A percentile compares a stretch with the other conserved stretches of the same genome.
phyloP scores from a whole-genome alignment of 30 jellyfish, hydroid and myxozoan genomes.

The Aurelia sp. region DNA sequence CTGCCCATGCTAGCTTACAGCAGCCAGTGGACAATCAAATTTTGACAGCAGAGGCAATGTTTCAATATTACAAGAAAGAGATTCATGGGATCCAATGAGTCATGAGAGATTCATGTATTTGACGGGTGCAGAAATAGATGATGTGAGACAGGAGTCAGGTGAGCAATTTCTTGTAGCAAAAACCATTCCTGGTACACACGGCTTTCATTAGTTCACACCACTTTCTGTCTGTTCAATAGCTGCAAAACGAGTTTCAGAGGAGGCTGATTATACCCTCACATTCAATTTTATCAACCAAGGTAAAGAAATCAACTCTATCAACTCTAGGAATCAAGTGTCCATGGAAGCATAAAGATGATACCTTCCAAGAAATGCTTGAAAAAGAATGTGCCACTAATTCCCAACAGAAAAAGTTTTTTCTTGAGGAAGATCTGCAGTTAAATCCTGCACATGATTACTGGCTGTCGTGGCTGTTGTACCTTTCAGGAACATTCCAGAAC shows the following conservation, averaged over 20 bases:
- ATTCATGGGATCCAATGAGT: constrained; percentile 32
- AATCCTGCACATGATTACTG: no score
- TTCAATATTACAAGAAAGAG: constrained; percentile 11
- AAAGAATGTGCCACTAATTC: no score
- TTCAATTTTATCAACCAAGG: no score
- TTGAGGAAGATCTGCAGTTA: no score
- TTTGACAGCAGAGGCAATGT: constrained; percentile 24
- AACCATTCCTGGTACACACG: constrained; percentile 67
- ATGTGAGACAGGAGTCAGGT: background rate
- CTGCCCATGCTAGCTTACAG: constrained; percentile 71
- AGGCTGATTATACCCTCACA: background rate
- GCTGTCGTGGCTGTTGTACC: no score
- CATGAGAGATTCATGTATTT: constrained; percentile 3
- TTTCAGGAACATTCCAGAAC: no score
- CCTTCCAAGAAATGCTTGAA: no score
- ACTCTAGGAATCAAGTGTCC: no score
- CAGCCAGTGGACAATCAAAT: constrained; percentile 6
- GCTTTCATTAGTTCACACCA: constrained; percentile 65
- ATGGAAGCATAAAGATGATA: no score
- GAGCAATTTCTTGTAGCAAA: constrained; percentile 43
- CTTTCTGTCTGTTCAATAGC: background rate
- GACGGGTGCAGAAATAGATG: constrained; percentile 22
- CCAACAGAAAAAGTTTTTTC: no score
- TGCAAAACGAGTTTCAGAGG: constrained; percentile 49
- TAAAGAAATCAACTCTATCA: no score